Base-by-base conservation (phyloP, 2,113 vertebrate species). In the Bubo scandiacus region DNA sequence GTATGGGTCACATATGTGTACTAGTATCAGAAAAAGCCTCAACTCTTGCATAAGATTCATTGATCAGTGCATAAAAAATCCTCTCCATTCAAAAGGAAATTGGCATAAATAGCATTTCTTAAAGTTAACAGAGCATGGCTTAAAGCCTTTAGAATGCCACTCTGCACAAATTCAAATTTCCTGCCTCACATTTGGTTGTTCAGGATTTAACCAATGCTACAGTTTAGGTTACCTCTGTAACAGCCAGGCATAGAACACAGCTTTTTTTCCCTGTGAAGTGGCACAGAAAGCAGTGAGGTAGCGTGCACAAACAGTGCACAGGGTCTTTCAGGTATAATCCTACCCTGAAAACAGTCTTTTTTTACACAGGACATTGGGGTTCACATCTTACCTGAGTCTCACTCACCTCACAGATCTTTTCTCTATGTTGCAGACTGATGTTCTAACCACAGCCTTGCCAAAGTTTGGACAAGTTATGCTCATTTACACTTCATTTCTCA, bases 261-360 rank as follows among this genome's bases (percentile, higher is more conserved):
- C 43, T 12, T 42, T 2, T 67, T 67, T 49, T 12, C 17, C 42
- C 9, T 34, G 18, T 32, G n/a, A 72, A 95, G 58, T 6, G 26
- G 22, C 47, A 68, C 6, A 38, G 67, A 84, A 87, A 78, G n/a
- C 43, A 51, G 10, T 4, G 22, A 92, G 29, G 32, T 5, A 40
- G 29, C 0, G 0, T 11, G 27, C 29, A 72, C 14, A 63, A 51
- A 42, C 15, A 59, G 16, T 17, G 32, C 59, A 25, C 7, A 15
- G 11, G 10, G 11, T 12, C 36, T 57, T 81, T 71, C 68, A 70
- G 26, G 13, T n/a, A 61, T 29, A 85, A 85, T 17, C 19, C 54
- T 36, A 59, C n/a, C 22, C 59, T 29, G 2, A 61, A 66, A 61
- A 67, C 7, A 59, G 40, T 27, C 10, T 7, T 36, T 54, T 54